Percentiles rank a stretch among this genome's conserved stretches.
These are phyloP conservation scores for Lordiphosa stackelbergi DNA, from an alignment of 1,140 invertebrate species.

Conservation along the genomic window DNA sequence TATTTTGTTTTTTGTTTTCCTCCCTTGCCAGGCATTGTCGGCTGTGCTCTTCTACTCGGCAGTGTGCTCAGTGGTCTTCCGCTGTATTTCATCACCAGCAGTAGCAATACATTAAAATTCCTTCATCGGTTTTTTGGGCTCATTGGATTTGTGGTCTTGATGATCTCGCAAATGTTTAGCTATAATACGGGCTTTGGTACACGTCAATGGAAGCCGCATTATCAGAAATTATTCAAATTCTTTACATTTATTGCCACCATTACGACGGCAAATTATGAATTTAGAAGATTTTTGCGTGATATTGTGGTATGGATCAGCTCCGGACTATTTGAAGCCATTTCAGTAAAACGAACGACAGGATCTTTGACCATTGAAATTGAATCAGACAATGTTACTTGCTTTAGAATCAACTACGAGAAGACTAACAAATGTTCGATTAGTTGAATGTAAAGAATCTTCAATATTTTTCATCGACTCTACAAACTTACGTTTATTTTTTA, in stretches of 20 bases:
- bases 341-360: constrained; percentile 17
- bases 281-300: constrained; percentile 42
- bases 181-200: constrained; percentile 68
- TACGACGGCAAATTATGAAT: constrained; percentile 56
- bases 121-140: constrained; percentile 54
- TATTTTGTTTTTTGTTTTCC: constrained; percentile 7
- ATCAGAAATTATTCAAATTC: constrained; percentile 55
- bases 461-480: no score
- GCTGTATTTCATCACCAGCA: constrained; percentile 34
- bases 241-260: constrained; percentile 55
- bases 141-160: constrained; percentile 51
- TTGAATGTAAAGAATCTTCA: no score
- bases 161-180: constrained; percentile 66
- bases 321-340: not conserved
- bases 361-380: constrained; percentile 3
- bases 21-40: constrained; percentile 41
- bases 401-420: no score
- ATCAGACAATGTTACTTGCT: no score
- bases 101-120: constrained; percentile 29
- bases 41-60: constrained; percentile 49
- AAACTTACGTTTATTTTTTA: no score
- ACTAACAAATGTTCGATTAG: no score
- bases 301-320: constrained; percentile 7
- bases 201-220: constrained; percentile 54
- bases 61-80: constrained; percentile 39